Evolutionary conservation across 2,888 invertebrate genomes (phyloP), one percentile per base, ranked within the genome.

Genomic region (Leucozona laternaria): DNA sequence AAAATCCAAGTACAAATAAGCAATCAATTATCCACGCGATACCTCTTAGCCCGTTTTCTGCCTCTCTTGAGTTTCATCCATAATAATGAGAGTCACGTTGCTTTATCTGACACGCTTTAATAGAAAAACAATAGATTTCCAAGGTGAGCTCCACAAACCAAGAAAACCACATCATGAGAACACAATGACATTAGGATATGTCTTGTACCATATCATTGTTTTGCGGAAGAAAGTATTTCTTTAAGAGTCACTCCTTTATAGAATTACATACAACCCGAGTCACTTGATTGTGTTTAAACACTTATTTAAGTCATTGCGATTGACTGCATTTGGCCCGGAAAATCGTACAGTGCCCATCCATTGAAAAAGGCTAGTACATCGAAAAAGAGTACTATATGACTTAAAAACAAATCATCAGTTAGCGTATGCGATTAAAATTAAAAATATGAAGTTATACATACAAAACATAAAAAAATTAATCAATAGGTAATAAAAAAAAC

Each of bases 181-280:
- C 62, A 85, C 70, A 80, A 77, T 85, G 84, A 85, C 84, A 85
- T 66, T 60, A 45, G 72, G 71, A 80, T 76, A 84, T 84, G 72
- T 76, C 84, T 76, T 79, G 83, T 71, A 79, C 70, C 73, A 79
- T 48, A 68, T 81, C 66, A 62, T 79, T 79, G 37, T 79, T 79
- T 58, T 53, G 48, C 7, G 55, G 20, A 11, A 60, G 25, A 11
- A 60, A 62, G 58, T 37, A 53, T 60, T 70, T 37, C 55, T 57
- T 57, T 57, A 6, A 17, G 57, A 57, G 1, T 17, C 11, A 6
- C 20, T 34, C 57, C 13, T 17, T 57, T 5, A n/a, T 53, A 34
- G 11, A n/a, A 31, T 31, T 11, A 11, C 5, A 17, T 17, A 57
- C 57, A 34, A 11, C 2, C 17, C 17, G 13, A 34, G 31, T 20